Conservation (phyloP, 1,140 invertebrate species). For the Aphis craccivora region DNA sequence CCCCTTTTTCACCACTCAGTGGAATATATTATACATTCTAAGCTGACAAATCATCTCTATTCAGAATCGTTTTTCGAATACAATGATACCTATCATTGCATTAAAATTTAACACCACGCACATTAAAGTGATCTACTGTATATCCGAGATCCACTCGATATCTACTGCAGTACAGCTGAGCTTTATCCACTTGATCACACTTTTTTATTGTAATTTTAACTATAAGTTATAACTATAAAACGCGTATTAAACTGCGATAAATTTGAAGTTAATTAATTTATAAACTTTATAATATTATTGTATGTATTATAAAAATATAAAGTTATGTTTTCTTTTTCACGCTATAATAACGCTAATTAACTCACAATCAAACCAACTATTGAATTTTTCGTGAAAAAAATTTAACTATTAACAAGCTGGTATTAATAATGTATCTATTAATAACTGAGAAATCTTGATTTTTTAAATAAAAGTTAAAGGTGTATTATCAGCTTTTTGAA, state of each 20-base stretch:
- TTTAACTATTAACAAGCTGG: not conserved
- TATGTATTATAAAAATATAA: not conserved
- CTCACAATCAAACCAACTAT: not conserved
- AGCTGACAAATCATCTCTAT: no score
- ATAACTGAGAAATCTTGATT: not conserved
- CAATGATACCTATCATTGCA: no score
- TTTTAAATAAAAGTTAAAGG: not conserved
- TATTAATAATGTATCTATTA: not conserved
- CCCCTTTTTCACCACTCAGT: no score
- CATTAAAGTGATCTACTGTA: no score
- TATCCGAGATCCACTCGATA: no score
- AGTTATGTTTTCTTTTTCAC: not conserved
- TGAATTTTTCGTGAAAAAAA: not conserved
- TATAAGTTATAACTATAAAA: not conserved
- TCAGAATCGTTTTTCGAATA: no score
- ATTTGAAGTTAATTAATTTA: not conserved
- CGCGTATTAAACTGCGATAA: not conserved
- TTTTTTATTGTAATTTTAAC: no score
- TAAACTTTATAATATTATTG: not conserved
- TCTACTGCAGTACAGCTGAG: no score
- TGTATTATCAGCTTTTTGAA: not conserved
- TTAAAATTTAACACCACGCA: no score
- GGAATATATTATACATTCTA: no score
- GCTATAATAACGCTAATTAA: not conserved
- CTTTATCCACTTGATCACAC: no score